These are phyloP conservation scores for Bembecia ichneumoniformis DNA, from an alignment of 2,888 invertebrate genomes.

Conservation along the genomic window DNA sequence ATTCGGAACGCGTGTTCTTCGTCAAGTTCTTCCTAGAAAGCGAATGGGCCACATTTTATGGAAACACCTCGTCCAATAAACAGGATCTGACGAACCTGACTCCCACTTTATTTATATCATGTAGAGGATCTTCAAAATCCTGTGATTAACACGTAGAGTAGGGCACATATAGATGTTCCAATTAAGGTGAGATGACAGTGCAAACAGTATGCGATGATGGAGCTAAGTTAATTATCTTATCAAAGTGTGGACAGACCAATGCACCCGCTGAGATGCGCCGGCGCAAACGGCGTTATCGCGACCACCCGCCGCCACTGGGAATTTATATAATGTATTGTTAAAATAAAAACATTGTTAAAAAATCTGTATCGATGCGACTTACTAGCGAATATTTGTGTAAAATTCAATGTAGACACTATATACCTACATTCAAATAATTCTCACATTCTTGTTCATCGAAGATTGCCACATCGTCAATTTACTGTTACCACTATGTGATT, in stretches of 20 bases:
- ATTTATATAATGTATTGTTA: conserved; percentile 15
- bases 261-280: conserved; percentile 31
- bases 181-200: neutral
- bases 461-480: conserved; percentile 13
- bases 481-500: neutral
- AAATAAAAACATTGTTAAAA: conserved; percentile 14
- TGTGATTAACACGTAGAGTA: no score
- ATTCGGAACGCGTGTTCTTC: conserved; percentile 36
- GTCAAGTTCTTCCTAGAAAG: conserved; percentile 60
- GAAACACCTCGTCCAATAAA: conserved; percentile 22
- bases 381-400: no score
- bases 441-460: conserved; percentile 16
- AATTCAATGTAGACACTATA: neutral
- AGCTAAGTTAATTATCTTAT: conserved; percentile 40
- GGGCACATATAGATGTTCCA: neutral
- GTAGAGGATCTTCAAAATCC: conserved; percentile 6
- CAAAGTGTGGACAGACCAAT: conserved; percentile 34
- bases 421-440: neutral
- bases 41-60: conserved; percentile 49
- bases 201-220: conserved; percentile 6
- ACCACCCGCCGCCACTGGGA: conserved; percentile 32
- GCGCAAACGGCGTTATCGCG: conserved; percentile 31
- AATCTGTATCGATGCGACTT: neutral
- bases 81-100: conserved; percentile 40
- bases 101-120: conserved; percentile 54